Conservation (phyloP, 2,797 vertebrate genomes). For the Cyclopterus lumpus region DNA sequence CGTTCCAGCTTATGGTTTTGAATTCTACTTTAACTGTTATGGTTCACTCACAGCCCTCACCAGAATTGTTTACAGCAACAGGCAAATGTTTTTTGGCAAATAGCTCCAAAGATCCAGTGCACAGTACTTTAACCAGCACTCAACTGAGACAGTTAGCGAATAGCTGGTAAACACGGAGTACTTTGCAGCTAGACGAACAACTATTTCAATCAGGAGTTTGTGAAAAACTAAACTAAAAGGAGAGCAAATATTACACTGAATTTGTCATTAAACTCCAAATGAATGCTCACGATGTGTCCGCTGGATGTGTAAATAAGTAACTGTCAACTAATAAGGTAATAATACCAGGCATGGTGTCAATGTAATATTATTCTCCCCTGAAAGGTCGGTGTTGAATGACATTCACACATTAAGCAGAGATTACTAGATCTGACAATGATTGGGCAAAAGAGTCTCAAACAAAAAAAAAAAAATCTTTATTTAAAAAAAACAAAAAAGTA, state of each 20-base stretch:
- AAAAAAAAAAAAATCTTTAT: slow-evolving; percentile 23
- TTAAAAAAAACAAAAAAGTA: slow-evolving; percentile 39
- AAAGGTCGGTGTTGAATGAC: neutral
- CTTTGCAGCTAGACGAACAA: neutral
- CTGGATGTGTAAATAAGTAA: neutral
- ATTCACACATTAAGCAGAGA: neutral
- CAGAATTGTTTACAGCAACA: neutral
- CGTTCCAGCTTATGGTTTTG: neutral
- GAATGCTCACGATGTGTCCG: neutral
- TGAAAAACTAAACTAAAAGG: neutral
- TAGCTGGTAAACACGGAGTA: too few relatives aligned
- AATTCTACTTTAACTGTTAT: neutral
- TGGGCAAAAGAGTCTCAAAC: neutral
- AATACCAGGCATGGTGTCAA: neutral
- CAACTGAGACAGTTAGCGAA: neutral
- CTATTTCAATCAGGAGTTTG: neutral
- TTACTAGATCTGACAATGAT: neutral
- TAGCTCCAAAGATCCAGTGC: neutral
- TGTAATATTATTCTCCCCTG: too few relatives aligned
- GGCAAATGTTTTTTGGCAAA: neutral
- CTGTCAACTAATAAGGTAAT: neutral
- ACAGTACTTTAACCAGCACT: neutral
- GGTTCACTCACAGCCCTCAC: neutral
- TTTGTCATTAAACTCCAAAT: neutral
- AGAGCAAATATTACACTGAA: neutral